These are phyloP conservation scores for Cephalopachus bancanus DNA, from an alignment of 2,797 vertebrate genomes.

Conservation along the genomic window DNA sequence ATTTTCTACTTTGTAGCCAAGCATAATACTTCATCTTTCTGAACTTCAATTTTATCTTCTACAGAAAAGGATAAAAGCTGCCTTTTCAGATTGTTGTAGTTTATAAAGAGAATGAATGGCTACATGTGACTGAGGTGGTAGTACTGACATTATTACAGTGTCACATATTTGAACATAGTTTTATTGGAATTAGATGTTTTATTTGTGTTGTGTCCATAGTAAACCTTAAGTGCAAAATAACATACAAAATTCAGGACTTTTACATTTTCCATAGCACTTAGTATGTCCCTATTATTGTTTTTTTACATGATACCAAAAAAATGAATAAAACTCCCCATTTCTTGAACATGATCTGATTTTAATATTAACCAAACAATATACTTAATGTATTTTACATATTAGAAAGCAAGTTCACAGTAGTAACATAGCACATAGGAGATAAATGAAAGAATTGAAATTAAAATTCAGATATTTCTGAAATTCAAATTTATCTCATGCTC, in stretches of 20 bases:
- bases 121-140: fast-evolving
- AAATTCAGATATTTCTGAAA: not conserved
- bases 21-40: not conserved
- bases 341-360: not conserved
- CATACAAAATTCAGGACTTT: not conserved
- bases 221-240: not conserved
- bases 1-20: not conserved
- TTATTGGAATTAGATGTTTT: not conserved
- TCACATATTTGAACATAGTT: not conserved
- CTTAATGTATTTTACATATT: not conserved
- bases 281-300: not conserved
- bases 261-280: not conserved
- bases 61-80: not conserved
- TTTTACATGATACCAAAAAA: not conserved
- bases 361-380: not conserved
- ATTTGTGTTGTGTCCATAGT: not conserved
- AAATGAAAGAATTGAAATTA: not conserved
- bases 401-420: not conserved
- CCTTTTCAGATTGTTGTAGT: not conserved
- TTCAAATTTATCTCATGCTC: not conserved
- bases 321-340: not conserved
- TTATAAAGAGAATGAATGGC: not conserved
- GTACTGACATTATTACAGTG: not conserved
- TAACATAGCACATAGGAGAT: not conserved
- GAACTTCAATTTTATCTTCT: not conserved